Percentiles rank a stretch among this genome's conserved stretches.
Evolutionary conservation across 2,888 invertebrate species (phyloP).

Genomic region (Stenotaenia linearis): DNA sequence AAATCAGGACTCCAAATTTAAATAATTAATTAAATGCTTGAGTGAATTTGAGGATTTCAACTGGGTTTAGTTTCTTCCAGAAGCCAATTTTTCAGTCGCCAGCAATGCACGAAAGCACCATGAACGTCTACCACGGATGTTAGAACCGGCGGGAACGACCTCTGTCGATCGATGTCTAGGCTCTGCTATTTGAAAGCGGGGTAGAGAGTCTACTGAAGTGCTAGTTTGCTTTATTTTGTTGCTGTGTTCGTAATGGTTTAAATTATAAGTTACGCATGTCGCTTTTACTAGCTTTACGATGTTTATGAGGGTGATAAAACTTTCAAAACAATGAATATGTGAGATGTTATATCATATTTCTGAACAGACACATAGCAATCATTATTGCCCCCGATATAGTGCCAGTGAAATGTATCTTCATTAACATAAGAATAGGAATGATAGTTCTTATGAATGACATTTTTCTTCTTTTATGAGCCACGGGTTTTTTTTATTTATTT

Average conservation of each 20-base stretch:
- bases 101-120: background rate
- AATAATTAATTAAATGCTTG: background rate
- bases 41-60: background rate
- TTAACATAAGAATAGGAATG: background rate
- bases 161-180: conserved; percentile 2
- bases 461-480: background rate
- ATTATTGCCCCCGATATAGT: no score
- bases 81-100: background rate
- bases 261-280: background rate
- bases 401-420: background rate
- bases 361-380: no score
- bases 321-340: background rate
- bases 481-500: no score
- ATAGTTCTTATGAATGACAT: background rate
- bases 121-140: background rate
- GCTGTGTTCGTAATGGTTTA: background rate
- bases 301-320: background rate
- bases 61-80: background rate
- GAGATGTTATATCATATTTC: background rate
- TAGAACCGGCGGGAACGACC: conserved; percentile 11
- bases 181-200: background rate
- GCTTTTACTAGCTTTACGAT: background rate
- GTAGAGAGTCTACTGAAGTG: background rate
- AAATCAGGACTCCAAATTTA: background rate
- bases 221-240: background rate